Base-by-base conservation (phyloP, 2,888 invertebrate genomes). In the Caenorhabditis imperialis region DNA sequence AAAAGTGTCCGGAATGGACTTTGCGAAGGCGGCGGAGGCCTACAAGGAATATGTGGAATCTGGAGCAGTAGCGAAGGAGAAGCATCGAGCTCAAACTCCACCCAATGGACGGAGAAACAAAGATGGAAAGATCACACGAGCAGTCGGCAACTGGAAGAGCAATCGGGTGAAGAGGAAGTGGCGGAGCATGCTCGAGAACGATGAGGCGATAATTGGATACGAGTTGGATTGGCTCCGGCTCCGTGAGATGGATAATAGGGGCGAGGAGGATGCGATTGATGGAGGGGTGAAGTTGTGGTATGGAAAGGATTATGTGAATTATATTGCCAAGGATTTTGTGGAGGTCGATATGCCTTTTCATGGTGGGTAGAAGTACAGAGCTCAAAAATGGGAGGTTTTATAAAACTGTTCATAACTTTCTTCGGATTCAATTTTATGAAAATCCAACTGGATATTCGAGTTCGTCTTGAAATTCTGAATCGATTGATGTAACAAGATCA, bases 261-360 rank as follows among this genome's bases (percentile, higher is more conserved):
- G 44, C 23, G 77, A 71, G 16, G 58, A 72, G 12, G 69, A 67
- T 72, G 33, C 67, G 38, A 53, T 85, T 40, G 83, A 79, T 35
- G 88, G 86, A 10, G 84, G 83, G 4, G 86, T 86, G 5, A 89
- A 90, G 72, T 78, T 90, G 30, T 91, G 90, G 90, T 88, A 90
- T 23, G 91, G 91, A 44, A 91, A 91, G 78, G 91, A 91, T 78
- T 91, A 91, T 78, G 88, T 89, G 60, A 91, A 91, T 84, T 91
- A 90, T 81, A 89, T 91, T 50, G 85, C 87, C 63, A 90, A 90
- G 72, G 88, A 88, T 71, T 88, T 88, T 70, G 83, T 86, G 10
- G 85, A 88, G 25, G 81, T 88, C 22, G 85, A 88, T 60, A 75
- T 84, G 63, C 88, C 88, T 2, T 88, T 85, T 73, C 81, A 81